Conservation (phyloP, 2,113 vertebrate genomes). For the Rousettus leschenaultii region DNA sequence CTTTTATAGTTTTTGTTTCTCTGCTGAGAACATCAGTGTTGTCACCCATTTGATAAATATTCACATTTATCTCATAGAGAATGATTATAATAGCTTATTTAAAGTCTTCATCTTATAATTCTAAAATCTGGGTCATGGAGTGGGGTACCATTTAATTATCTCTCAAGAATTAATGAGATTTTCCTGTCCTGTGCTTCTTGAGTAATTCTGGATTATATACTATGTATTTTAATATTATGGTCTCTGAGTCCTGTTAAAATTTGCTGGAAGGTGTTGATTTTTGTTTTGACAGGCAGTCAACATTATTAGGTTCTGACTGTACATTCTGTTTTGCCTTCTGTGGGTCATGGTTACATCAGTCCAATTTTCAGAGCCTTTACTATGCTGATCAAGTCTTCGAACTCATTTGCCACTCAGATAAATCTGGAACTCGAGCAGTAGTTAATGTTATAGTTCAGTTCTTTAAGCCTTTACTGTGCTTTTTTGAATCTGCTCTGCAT, state of each 20-base stretch:
- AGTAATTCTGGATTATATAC: background rate
- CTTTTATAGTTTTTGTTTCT: background rate
- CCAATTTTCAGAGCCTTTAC: background rate
- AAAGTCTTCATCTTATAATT: constrained; percentile 11
- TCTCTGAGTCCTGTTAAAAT: background rate
- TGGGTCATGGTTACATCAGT: background rate
- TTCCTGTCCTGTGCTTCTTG: background rate
- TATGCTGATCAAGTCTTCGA: background rate
- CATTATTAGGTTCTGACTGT: background rate
- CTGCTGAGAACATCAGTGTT: background rate
- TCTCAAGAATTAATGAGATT: background rate
- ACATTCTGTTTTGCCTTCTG: background rate
- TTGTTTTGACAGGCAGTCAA: background rate
- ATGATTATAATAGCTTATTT: background rate
- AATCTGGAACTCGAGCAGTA: background rate
- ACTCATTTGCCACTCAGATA: background rate
- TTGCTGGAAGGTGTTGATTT: background rate
- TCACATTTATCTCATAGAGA: background rate
- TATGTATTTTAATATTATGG: background rate
- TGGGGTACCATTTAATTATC: too few relatives aligned
- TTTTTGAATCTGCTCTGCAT: background rate
- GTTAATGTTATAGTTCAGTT: background rate
- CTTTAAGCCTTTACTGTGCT: background rate
- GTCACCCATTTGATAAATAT: background rate
- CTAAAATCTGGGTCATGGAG: background rate